Base-by-base conservation (phyloP, 2,113 vertebrate species). In the Aptenodytes patagonicus region DNA sequence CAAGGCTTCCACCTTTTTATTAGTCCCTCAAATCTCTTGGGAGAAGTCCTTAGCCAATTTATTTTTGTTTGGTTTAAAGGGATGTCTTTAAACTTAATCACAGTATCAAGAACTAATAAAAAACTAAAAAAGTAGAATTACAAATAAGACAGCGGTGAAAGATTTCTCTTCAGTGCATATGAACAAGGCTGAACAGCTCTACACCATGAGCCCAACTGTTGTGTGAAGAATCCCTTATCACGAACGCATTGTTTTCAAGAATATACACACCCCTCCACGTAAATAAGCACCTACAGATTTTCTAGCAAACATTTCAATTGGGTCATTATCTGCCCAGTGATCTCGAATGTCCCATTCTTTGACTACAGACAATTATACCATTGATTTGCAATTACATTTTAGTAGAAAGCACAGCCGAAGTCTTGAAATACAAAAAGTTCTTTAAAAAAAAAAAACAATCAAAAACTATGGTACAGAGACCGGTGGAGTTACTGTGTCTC, bases 331-430 rank as follows among this genome's bases (percentile, higher is more conserved):
- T 89, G 77, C 85, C 84, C 91, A 75, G 10, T 46, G 85, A 95
- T 46, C 87, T 80, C 80, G 79, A 87, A 94, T 13, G 17, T 91
- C 92, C 92, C 91, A 79, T 90, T 95, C 95, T 94, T 84, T 94
- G 87, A 91, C 92, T 89, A 97, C 47, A 97, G 94, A 96, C 87
- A 80, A 95, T 79, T 66, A 95, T 11, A 83, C 52, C 78, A 89
- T 28, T 92, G 80, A 98, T 95, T 96, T 83, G 86, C 89, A 89
- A 96, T 89, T 96, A 85, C 40, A 88, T 66, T 83, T 88, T 66
- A 76, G 71, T 52, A 77, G 71, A 83, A 96, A 86, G 89, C 64
- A 92, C 80, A 84, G 87, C 29, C 7, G 0, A 78, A 87, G 55
- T 96, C 78, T 79, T 81, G 68, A 95, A 95, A 95, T 85, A 95